These are phyloP conservation scores for Sminthurides bifidus DNA, from an alignment of 1,140 invertebrate species.

Conservation along the genomic window DNA sequence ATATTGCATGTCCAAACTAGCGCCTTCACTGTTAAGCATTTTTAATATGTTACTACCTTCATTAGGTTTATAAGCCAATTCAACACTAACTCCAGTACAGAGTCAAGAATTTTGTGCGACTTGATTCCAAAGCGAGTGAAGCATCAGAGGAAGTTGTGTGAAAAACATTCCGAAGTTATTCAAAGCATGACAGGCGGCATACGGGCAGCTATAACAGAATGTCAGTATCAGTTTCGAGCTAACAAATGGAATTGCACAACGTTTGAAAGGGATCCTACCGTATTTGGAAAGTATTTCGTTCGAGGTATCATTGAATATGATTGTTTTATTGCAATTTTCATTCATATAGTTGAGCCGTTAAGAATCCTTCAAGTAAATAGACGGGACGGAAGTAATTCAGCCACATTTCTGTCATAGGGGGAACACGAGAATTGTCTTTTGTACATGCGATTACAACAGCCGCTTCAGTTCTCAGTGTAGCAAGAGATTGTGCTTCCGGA, in stretches of 20 bases:
- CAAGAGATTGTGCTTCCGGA: slow-evolving; percentile 59
- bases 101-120: slow-evolving; percentile 38
- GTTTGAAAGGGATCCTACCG: slow-evolving; percentile 47
- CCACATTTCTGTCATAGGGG: slow-evolving; percentile 32
- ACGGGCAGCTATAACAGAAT: slow-evolving; percentile 71
- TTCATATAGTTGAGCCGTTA: neutral
- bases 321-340: neutral
- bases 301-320: slow-evolving; percentile 18
- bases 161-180: slow-evolving; percentile 32
- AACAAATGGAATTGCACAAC: slow-evolving; percentile 81
- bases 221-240: slow-evolving; percentile 74
- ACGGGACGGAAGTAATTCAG: neutral
- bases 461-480: slow-evolving; percentile 56
- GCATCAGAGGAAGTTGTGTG: slow-evolving; percentile 37
- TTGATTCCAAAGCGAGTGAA: slow-evolving; percentile 37
- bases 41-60: neutral
- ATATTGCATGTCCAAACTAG: no score
- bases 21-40: no score
- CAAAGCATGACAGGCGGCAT: slow-evolving; percentile 58
- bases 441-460: slow-evolving; percentile 62
- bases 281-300: slow-evolving; percentile 54
- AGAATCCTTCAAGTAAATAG: neutral
- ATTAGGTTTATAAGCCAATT: slow-evolving; percentile 33
- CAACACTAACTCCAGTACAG: slow-evolving; percentile 25
- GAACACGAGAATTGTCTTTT: slow-evolving; percentile 68